A percentile compares a stretch with the other conserved stretches of the same genome.
Conservation (phyloP, 37 sponge, comb jelly and placozoan genomes). For the Cladorhizidae sp. region DNA sequence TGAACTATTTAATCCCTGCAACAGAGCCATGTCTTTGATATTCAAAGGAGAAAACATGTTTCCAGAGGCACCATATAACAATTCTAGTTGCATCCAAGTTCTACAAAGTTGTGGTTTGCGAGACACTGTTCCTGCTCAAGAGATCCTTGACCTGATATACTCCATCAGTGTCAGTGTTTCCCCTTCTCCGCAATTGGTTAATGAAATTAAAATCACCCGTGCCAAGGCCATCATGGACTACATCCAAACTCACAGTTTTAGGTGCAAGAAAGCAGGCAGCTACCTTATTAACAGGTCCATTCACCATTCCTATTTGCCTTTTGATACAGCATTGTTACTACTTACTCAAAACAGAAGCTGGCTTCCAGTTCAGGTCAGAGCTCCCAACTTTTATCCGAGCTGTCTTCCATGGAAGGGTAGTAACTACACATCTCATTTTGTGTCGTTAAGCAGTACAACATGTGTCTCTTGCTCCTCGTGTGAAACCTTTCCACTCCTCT, state of each 20-base stretch:
- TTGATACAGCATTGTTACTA: conserved; percentile 6
- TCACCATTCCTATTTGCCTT: conserved; percentile 1
- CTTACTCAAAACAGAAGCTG: conserved; percentile 16
- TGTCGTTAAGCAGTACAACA: not conserved
- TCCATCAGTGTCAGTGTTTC: conserved; percentile 1
- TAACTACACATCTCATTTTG: conserved; percentile 25
- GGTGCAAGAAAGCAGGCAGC: not conserved
- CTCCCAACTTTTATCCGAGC: conserved; percentile 38
- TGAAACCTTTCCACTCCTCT: not conserved
- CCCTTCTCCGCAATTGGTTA: conserved; percentile 1
- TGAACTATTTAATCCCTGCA: conserved; percentile 27
- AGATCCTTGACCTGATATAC: conserved; percentile 30
- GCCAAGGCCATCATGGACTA: conserved; percentile 41
- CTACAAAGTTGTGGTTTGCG: conserved; percentile 26
- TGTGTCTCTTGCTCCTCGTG: not conserved
- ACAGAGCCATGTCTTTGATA: conserved; percentile 4
- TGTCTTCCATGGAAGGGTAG: conserved; percentile 48
- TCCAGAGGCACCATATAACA: conserved; percentile 30
- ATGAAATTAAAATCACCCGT: conserved; percentile 12
- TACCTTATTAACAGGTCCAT: not conserved
- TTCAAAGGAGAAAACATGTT: conserved; percentile 48
- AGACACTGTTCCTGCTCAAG: conserved; percentile 23
- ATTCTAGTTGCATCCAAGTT: not conserved
- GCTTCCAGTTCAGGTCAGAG: conserved; percentile 32
- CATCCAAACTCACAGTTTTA: not conserved